These are phyloP conservation scores for Spodoptera frugiperda DNA, from an alignment of 1,140 invertebrate species.

Conservation along the genomic window DNA sequence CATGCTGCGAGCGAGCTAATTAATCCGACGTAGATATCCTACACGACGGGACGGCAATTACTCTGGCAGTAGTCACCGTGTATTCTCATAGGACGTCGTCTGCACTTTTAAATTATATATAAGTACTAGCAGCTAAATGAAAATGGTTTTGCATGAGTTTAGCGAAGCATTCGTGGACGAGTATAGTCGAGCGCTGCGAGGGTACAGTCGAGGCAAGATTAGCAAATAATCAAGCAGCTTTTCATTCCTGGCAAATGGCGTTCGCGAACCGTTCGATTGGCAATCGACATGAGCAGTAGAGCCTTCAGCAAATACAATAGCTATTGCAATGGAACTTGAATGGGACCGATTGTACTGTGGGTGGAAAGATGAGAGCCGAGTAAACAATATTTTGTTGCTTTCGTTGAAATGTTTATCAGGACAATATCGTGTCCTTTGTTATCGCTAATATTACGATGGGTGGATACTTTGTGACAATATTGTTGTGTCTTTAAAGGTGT, in stretches of 20 bases:
- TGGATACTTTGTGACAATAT: not conserved
- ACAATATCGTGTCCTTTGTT: conserved; percentile 23
- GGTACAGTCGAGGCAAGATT: conserved; percentile 49
- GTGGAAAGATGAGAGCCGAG: conserved; percentile 67
- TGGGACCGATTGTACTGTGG: conserved; percentile 65
- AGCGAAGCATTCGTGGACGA: conserved; percentile 36
- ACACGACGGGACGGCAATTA: conserved; percentile 67
- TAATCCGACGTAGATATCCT: conserved; percentile 66
- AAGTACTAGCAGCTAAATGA: conserved; percentile 30
- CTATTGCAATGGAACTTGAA: conserved; percentile 70
- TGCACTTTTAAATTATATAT: conserved; percentile 62
- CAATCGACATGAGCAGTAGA: conserved; percentile 79
- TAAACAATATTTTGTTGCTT: conserved; percentile 71
- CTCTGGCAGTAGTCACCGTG: conserved; percentile 60
- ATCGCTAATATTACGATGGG: not conserved
- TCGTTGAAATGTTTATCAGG: conserved; percentile 27
- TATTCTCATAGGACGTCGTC: conserved; percentile 66
- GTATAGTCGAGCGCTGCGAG: conserved; percentile 26
- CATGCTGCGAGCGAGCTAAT: conserved; percentile 68
- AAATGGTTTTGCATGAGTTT: conserved; percentile 43
- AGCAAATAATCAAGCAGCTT: conserved; percentile 61
- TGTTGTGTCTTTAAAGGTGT: not conserved
- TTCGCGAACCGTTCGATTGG: conserved; percentile 71
- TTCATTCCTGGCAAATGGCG: conserved; percentile 66
- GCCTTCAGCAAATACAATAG: conserved; percentile 80